These are phyloP conservation scores for human DNA, from an alignment of 2,113 vertebrate genomes.

Conservation along the genomic window GRCh38 chr1:221716001-221716500, in stretches of 20 bases:
- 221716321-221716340: neutral
- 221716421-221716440: neutral
- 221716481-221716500: neutral
- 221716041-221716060: neutral
- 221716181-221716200: neutral
- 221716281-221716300: too few species aligned
- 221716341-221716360: neutral
- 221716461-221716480: neutral
- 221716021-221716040: neutral
- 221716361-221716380: neutral
- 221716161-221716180: neutral
- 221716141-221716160: neutral
- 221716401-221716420: neutral
- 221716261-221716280: neutral
- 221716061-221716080: neutral
- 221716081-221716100: neutral
- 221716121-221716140: neutral
- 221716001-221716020: neutral
- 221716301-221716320: neutral
- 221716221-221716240: too few species aligned
- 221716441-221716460: neutral
- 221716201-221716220: neutral
- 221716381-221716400: neutral
- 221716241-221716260: fast-evolving
- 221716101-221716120: neutral